These are phyloP conservation scores for Listronotus bonariensis DNA, from an alignment of 1,140 invertebrate genomes.

Conservation along the genomic window DNA sequence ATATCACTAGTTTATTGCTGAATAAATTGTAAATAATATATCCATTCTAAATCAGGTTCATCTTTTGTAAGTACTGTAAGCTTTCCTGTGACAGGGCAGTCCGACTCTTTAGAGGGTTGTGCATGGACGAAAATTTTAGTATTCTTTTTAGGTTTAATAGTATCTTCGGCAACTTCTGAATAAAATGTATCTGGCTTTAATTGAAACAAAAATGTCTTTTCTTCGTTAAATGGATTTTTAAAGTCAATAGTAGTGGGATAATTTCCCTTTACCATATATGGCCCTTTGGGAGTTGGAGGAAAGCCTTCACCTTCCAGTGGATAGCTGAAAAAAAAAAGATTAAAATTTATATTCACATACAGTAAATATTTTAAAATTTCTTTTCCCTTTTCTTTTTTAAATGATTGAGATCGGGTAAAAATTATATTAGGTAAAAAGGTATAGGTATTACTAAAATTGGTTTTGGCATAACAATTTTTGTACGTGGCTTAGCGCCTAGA, in stretches of 20 bases:
- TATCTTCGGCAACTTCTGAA: conserved; percentile 27
- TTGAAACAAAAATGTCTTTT: conserved; percentile 33
- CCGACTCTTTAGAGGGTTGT: conserved; percentile 1
- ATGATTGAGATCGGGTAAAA: not conserved
- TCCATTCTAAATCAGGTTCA: conserved; percentile 33
- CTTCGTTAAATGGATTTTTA: conserved; percentile 42
- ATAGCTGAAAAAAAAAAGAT: conserved; percentile 40
- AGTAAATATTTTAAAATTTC: conserved; percentile 11
- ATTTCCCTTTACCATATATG: conserved; percentile 30
- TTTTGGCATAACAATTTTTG: no score
- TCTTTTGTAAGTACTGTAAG: conserved; percentile 27
- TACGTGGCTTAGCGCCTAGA: no score
- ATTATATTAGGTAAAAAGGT: not conserved
- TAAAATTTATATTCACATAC: no score
- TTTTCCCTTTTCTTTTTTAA: no score
- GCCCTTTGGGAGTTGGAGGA: conserved; percentile 47
- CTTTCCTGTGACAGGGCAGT: conserved; percentile 39
- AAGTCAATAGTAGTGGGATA: conserved; percentile 29
- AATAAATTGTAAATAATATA: conserved; percentile 36
- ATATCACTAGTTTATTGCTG: no score
- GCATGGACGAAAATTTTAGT: conserved; percentile 31
- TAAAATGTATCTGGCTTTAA: conserved; percentile 37
- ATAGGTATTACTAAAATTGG: no score
- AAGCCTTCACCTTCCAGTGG: conserved; percentile 38
- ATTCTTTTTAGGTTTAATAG: conserved; percentile 25